A percentile compares a stretch with the other conserved stretches of the same genome.
Evolutionary conservation across 1,140 invertebrate species (phyloP).

Genomic region (Camponotus vicinus): DNA sequence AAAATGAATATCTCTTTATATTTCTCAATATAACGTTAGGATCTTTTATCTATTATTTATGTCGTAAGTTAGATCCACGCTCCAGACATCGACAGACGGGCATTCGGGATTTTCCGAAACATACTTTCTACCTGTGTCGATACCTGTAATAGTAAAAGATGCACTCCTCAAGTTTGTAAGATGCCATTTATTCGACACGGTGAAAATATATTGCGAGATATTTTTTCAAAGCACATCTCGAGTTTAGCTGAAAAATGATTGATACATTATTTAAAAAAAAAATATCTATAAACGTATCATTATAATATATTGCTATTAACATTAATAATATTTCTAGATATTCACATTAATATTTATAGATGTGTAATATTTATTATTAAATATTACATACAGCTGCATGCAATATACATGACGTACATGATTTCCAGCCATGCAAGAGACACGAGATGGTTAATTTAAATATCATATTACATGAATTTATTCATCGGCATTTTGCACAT

Average conservation of each 20-base stretch:
- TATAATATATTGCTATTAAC: too few relatives aligned
- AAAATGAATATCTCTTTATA: constrained; percentile 26
- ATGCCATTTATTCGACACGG: not conserved
- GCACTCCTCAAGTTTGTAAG: not conserved
- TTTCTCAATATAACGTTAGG: not conserved
- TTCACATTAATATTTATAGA: too few relatives aligned
- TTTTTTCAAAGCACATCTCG: not conserved
- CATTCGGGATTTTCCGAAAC: constrained; percentile 28
- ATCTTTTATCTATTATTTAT: constrained; percentile 51
- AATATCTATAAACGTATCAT: too few relatives aligned
- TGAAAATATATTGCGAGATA: not conserved
- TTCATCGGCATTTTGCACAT: not conserved
- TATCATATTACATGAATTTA: not conserved
- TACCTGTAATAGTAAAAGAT: not conserved
- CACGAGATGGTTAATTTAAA: constrained; percentile 21
- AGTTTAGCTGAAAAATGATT: not conserved
- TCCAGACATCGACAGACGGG: constrained; percentile 23
- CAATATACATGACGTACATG: not conserved
- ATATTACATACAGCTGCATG: not conserved
- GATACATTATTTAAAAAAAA: too few relatives aligned
- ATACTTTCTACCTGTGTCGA: not conserved
- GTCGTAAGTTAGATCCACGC: constrained; percentile 19
- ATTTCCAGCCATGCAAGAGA: not conserved
- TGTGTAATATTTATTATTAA: not conserved
- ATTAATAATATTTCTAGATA: too few relatives aligned